Base-by-base conservation (phyloP, 2,113 vertebrate species). In the Sylvietta virens region DNA sequence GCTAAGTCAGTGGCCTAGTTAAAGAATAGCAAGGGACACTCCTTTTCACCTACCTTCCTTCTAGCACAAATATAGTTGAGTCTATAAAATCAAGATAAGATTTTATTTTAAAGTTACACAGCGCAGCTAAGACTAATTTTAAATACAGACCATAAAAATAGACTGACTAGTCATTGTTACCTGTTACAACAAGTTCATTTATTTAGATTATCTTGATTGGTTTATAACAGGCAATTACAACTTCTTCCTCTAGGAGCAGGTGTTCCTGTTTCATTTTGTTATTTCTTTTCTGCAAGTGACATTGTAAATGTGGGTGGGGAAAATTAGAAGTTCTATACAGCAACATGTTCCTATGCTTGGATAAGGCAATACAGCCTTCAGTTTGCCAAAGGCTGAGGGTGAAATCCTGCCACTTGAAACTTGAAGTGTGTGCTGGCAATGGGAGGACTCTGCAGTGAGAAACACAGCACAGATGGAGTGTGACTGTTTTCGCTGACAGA, bases 201-300 rank as follows among this genome's bases (percentile, higher is more conserved):
- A 82, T 93, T 96, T 97, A 97, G 96, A 96, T 95, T 72, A 85
- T 88, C 89, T 88, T 89, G 73, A 86, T 88, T 86, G 69, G 91
- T 97, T 96, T 97, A 78, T 87, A 86, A 88, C 76, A 93, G 89
- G 73, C 67, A 97, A 96, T 97, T 94, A 37, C 58, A 93, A 86
- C 48, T 69, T 73, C 84, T 82, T 94, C 45, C 78, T 84, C 77
- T 81, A 82, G 60, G 22, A 58, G 35, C 94, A 97, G 96, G 88
- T 92, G 72, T 62, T 96, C 40, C 45, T 64, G 39, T 54, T 96
- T 96, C 13, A 30, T 94, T 87, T 92, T 26, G 40, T 90, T 86
- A 39, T 51, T 90, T 83, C 64, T 90, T 20, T 94, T 91, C 86
- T 90, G 69, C 93, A 95, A 96, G 61, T 6, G 26, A 89, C 48